Evolutionary conservation across 1,140 invertebrate species (phyloP).

Genomic region (Theocolax elegans): DNA sequence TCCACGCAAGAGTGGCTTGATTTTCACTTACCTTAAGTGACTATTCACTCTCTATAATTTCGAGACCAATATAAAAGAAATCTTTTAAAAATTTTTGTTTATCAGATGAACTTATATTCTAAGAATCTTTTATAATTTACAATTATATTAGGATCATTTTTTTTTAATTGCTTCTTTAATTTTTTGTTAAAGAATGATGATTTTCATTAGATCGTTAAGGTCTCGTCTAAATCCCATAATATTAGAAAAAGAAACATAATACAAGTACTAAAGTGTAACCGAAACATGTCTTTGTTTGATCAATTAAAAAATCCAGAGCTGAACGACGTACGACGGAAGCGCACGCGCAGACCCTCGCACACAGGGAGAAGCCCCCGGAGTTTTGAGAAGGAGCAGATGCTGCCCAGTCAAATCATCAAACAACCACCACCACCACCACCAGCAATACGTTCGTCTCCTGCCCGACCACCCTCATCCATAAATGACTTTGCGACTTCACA

Average conservation of each 20-base stretch:
- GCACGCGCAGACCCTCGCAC: conserved; percentile 62
- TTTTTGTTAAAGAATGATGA: no score
- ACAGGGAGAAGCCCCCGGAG: conserved; percentile 61
- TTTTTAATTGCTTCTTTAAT: no score
- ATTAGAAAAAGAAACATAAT: conserved; percentile 7
- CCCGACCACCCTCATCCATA: conserved; percentile 5
- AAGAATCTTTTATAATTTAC: no score
- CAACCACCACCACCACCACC: conserved; percentile 7
- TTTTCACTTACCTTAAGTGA: no score
- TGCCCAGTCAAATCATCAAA: not conserved
- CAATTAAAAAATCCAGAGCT: conserved; percentile 57
- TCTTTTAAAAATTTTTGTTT: no score
- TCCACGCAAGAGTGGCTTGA: no score
- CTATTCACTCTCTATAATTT: no score
- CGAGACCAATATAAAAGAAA: no score
- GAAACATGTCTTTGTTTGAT: conserved; percentile 53
- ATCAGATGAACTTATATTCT: no score
- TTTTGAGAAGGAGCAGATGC: conserved; percentile 50
- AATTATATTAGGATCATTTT: no score
- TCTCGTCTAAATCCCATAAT: not conserved
- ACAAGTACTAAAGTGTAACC: conserved; percentile 40
- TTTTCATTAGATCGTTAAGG: no score
- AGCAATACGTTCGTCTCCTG: conserved; percentile 21
- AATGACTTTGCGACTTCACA: conserved; percentile 37
- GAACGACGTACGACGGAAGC: conserved; percentile 65